Evolutionary conservation across 2,888 invertebrate species (phyloP).

Genomic region (Brachyptera risi): DNA sequence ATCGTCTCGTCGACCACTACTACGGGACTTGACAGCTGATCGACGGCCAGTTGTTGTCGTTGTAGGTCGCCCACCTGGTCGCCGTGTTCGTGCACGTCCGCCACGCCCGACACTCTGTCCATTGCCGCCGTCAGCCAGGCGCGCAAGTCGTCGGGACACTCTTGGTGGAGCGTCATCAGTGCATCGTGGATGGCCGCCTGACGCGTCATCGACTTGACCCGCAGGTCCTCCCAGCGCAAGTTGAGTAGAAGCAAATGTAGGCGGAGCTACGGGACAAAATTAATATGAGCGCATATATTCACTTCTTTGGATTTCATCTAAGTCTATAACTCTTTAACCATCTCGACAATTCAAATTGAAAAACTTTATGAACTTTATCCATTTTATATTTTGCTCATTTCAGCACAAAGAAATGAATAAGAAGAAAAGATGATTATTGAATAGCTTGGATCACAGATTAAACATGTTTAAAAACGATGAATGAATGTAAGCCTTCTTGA

Average conservation of each 20-base stretch:
- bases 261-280: conserved; percentile 41
- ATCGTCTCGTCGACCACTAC: conserved; percentile 74
- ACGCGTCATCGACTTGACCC: conserved; percentile 72
- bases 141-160: conserved; percentile 57
- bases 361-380: too few species aligned
- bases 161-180: conserved; percentile 57
- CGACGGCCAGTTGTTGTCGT: conserved; percentile 70
- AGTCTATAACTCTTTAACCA: too few species aligned
- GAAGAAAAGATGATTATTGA: too few species aligned
- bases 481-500: too few species aligned
- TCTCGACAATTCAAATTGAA: too few species aligned
- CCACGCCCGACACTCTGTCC: conserved; percentile 71
- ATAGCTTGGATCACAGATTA: too few species aligned
- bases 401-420: too few species aligned
- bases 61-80: conserved; percentile 60
- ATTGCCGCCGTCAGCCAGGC: conserved; percentile 78
- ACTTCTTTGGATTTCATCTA: too few species aligned
- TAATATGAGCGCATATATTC: too few species aligned
- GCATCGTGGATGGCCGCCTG: conserved; percentile 57
- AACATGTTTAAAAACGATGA: too few species aligned
- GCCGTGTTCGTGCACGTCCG: conserved; percentile 47
- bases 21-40: conserved; percentile 78
- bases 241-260: conserved; percentile 84
- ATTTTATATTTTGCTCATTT: too few species aligned
- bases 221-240: conserved; percentile 81